Conservation (phyloP, 2,888 invertebrate genomes). For the Lasioglossum marginatum region DNA sequence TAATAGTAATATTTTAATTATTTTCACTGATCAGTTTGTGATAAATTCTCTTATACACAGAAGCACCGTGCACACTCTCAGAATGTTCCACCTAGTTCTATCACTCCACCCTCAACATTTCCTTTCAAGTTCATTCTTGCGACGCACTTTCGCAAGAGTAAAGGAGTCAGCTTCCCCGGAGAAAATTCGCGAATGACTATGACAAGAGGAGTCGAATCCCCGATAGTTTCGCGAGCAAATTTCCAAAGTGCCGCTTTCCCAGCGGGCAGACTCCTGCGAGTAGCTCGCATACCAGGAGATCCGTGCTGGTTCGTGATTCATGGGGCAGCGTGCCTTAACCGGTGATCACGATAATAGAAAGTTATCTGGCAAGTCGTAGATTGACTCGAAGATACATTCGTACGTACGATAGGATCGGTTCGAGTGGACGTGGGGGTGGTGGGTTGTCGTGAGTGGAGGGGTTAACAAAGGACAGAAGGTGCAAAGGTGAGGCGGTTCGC, state of each 20-base stretch:
- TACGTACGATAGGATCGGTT: conserved; percentile 56
- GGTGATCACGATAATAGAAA: conserved; percentile 63
- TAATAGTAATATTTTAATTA: too few species aligned
- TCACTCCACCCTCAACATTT: too few species aligned
- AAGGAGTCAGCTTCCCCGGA: not conserved
- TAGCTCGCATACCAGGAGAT: not conserved
- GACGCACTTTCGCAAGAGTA: too few species aligned
- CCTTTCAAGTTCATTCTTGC: too few species aligned
- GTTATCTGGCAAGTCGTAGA: conserved; percentile 58
- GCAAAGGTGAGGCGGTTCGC: conserved; percentile 56
- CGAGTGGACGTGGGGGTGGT: conserved; percentile 14
- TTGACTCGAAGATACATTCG: conserved; percentile 58
- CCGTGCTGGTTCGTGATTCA: conserved; percentile 53
- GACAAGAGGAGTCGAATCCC: not conserved
- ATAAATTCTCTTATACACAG: too few species aligned
- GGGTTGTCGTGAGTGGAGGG: not conserved
- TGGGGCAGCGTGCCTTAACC: conserved; percentile 35
- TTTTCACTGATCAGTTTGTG: too few species aligned
- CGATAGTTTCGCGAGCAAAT: not conserved
- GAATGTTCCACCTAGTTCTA: too few species aligned
- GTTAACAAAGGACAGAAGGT: conserved; percentile 53
- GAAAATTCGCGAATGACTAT: not conserved
- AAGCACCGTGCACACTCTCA: too few species aligned
- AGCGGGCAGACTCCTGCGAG: not conserved
- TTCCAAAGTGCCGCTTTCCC: conserved; percentile 34